Evolutionary conservation across 1,140 invertebrate genomes (phyloP), one percentile per base, ranked within the genome.

Genomic region (Drosophila triauraria): DNA sequence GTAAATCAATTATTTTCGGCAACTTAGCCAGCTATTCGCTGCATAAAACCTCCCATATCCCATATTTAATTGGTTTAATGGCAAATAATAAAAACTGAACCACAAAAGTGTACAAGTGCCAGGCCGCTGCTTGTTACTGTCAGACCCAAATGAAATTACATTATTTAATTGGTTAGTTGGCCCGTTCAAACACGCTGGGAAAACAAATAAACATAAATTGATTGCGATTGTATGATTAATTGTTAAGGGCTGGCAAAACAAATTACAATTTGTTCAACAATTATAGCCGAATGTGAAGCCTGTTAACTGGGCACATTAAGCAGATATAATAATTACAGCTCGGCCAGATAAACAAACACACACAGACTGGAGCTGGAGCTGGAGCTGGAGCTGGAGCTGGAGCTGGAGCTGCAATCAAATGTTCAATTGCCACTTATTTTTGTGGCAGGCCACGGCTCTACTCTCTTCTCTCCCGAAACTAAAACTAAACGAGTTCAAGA

Each of bases 361-460:
- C 30, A 51, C 25, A n/a, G 25, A 42, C n/a, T 12, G 5, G 20
- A 20, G 20, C 1, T 20, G 20, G 20, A 20, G 1, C 47, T 20
- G 48, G 0, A n/a, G 10, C 23, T 44, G 40, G n/a, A n/a, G n/a
- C n/a, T 12, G 5, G 20, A 20, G 20, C 1, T 20, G 20, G 20
- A 20, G 1, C 47, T 20, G 48, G 0, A n/a, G 10, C 23, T 44
- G 40, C 62, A 70, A 70, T 70, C 54, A 75, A 78, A 78, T 38
- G 69, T 51, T 72, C 67, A 79, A 79, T 78, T 79, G 67, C 48
- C 57, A 74, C 58, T 74, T 79, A 79, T 79, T 74, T 61, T 61
- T 79, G 68, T 25, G 77, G 77, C 60, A 53, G n/a, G 25, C 17
- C 68, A 32, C 68, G 69, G 63, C 50, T 42, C 63, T 69, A 32